Base-by-base conservation (phyloP, 2,113 vertebrate genomes). In the Salvator merianae region DNA sequence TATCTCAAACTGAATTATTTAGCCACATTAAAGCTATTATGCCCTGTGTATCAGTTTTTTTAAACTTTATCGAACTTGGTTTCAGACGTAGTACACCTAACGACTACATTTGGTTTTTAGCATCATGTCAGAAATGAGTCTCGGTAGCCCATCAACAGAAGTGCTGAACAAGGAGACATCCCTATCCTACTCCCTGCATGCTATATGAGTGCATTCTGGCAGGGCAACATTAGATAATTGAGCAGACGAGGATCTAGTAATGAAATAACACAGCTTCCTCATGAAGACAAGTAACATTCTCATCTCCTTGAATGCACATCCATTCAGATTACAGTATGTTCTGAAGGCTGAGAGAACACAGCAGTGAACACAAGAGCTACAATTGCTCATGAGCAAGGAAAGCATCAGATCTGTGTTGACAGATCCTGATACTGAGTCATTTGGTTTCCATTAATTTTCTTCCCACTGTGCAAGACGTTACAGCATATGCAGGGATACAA, bases 381-480 rank as follows among this genome's bases (percentile, higher is more conserved):
- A 36, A 73, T 14, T 1, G 13, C 70, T 87, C 40, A 81, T 12
- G 28, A 28, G 20, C 26, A 24, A 70, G 8, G 1, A 32, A 59
- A 36, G 13, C 38, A 66, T 18, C 69, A 34, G 75, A 77, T 81
- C 69, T 77, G 87, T 84, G 77, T 85, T 91, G 82, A 74, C 40
- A 68, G 55, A 70, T 40, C 81, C 76, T 1, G 0, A 71, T 83
- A 81, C 84, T 76, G 22, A 47, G 59, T 77, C 55, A 83, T 76
- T 77, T 0, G 73, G 86, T 91, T 86, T 90, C 87, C 85, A 81
- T 77, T 79, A 85, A 88, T 90, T 78, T 79, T 82, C 84, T 86
- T 90, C 66, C 71, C 87, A 89, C 88, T 91, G 91, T 53, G 47
- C 90, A 90, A 93, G 81, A 71, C 83, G 73, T 89, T 87, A 55